Base-by-base conservation (phyloP, 2,797 vertebrate genomes). In the Tokudaia tokunoshimensis region DNA sequence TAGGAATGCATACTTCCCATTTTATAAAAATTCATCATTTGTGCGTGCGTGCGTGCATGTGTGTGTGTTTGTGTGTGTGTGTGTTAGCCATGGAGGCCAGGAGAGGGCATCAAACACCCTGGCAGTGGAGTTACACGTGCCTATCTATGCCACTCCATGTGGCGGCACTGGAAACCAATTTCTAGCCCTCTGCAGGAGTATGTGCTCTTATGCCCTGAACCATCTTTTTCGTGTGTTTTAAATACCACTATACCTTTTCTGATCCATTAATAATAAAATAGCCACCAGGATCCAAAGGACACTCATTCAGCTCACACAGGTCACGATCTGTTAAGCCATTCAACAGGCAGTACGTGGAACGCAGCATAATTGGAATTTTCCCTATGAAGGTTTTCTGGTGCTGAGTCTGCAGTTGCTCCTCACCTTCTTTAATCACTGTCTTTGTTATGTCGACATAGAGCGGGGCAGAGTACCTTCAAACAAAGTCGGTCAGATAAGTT, bases 181-280 rank as follows among this genome's bases (percentile, higher is more conserved):
- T 55, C 34, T 11, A n/a, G 24, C 22, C 47, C 84, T 72, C 47
- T 3, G 20, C 47, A 70, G 65, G 34, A 37, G 47, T 4, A 52
- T 0, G 8, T 70, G 47, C 34, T 52, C 65, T 70, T 70, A 70
- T 14, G 29, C 19, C 22, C 31, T 15, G 6, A 86, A 24, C 47
- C 20, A n/a, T 2, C 29, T 93, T 52, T 80, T 87, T 84, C 61
- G 76, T 80, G 76, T 93, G 89, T 31, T 59, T 26, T 3, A 78
- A 96, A 47, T 52, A 22, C 31, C 87, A 96, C 37, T 79, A 97
- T 97, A 99, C 99, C 99, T 99, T 99, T 98, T 99, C 99, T 4
- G 99, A 99, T 94, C 99, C 99, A 92, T 99, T 99, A 98, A 99
- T 99, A 98, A 99, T 99, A 96, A 99, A 99, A 97, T 99, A 99